A percentile compares a stretch with the other conserved stretches of the same genome.
These are phyloP conservation scores for Drosophila nebulosa DNA, from an alignment of 1,140 invertebrate species.

Conservation along the genomic window DNA sequence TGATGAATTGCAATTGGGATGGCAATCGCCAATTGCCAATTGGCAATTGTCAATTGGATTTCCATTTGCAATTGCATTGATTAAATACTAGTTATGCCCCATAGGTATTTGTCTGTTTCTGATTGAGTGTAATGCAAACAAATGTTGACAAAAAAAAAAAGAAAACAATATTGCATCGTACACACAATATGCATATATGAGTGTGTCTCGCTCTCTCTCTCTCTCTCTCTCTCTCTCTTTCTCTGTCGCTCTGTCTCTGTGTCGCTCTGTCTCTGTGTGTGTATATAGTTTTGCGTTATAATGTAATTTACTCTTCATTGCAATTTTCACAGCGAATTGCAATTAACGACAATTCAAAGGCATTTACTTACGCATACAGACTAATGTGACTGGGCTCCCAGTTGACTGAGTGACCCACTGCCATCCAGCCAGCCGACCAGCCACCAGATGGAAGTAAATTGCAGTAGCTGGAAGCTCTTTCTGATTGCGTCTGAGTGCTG, in stretches of 20 bases:
- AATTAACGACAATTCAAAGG: conserved; percentile 66
- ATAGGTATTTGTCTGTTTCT: conserved; percentile 32
- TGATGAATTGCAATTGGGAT: conserved; percentile 28
- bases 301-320: conserved; percentile 50
- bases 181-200: neutral
- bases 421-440: no score
- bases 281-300: conserved; percentile 31
- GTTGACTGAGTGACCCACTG: conserved; percentile 65
- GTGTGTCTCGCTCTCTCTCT: no score
- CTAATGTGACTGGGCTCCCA: conserved; percentile 13
- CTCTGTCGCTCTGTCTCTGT: no score
- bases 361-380: conserved; percentile 37
- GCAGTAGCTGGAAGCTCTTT: conserved; percentile 35
- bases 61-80: conserved; percentile 51
- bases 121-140: conserved; percentile 39
- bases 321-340: conserved; percentile 58
- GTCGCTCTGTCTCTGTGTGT: neutral
- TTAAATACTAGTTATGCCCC: conserved; percentile 26
- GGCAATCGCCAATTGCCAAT: neutral
- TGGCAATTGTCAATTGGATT: conserved; percentile 8
- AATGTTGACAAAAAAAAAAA: conserved; percentile 15
- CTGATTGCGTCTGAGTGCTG: conserved; percentile 56
- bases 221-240: no score
- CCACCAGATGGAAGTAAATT: conserved; percentile 15
- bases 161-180: neutral